phyloP scores from a whole-genome alignment of 1,140 invertebrate genomes.

The Heliconius nattereri region DNA sequence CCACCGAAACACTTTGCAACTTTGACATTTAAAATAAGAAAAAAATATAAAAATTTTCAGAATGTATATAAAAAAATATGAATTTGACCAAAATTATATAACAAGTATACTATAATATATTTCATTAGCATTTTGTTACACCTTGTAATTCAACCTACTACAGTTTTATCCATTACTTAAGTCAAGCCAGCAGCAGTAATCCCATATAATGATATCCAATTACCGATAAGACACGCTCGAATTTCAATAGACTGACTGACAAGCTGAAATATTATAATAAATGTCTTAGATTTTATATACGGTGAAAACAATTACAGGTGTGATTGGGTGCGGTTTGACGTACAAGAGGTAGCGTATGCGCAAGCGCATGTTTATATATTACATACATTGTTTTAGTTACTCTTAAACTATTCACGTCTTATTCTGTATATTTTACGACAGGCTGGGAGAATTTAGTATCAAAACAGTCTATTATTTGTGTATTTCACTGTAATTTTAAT shows the following conservation, averaged over 20 bases:
- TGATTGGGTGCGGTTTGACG: slow-evolving; percentile 33
- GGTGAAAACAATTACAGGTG: slow-evolving; percentile 64
- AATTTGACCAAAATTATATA: not conserved
- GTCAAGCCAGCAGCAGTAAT: slow-evolving; percentile 43
- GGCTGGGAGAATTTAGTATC: too few relatives aligned
- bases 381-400: too few relatives aligned
- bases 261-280: slow-evolving; percentile 74
- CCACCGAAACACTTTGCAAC: too few relatives aligned
- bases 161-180: slow-evolving; percentile 35
- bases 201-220: slow-evolving; percentile 69
- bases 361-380: slow-evolving; percentile 11
- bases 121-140: slow-evolving; percentile 6
- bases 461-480: too few relatives aligned
- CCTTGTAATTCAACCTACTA: not conserved
- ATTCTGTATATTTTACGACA: too few relatives aligned
- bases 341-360: slow-evolving; percentile 31
- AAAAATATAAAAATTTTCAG: not conserved
- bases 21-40: too few relatives aligned
- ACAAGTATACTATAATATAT: not conserved
- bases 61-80: not conserved
- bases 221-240: slow-evolving; percentile 74
- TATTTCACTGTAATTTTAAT: too few relatives aligned
- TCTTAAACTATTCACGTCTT: too few relatives aligned
- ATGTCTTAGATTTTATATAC: slow-evolving; percentile 67
- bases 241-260: slow-evolving; percentile 74